Evolutionary conservation across 2,113 vertebrate species (phyloP), one percentile per base, ranked within the genome.

Genomic region (Paramisgurnus dabryanus): DNA sequence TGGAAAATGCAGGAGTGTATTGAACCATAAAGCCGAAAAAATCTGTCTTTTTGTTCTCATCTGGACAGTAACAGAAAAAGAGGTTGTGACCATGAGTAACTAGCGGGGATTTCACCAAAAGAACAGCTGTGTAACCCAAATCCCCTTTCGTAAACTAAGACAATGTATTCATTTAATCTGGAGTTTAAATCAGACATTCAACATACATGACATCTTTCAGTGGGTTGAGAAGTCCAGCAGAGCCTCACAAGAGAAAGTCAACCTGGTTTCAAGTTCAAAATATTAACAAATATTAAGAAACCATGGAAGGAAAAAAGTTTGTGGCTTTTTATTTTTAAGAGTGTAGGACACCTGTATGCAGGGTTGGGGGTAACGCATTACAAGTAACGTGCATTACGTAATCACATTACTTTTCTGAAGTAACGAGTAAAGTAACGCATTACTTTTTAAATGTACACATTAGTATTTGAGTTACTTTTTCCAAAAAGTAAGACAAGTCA

Each of bases 11-110:
- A 70, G 40, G 13, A 40, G n/a, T 63, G 58, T 63, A 57, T 60
- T 10, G 43, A 5, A 43, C 72, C 22, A 64, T 64, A 47, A 64
- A 63, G 58, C 74, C 41, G 43, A 63, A 15, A 68, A 60, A 78
- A 58, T 6, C 43, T 22, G 60, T 57, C 7, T 18, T 78, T 66
- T 50, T 67, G 41, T 45, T 43, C 53, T 65, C 47, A 53, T 73
- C 74, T 81, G 79, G 76, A 75, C 80, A 70, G 66, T 67, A 67
- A 69, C 76, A 75, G 45, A 57, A 22, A 80, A 70, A 75, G 34
- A 39, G 18, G 67, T 40, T 78, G 47, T 82, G 81, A 72, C 63
- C 53, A 43, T 77, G 80, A 69, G 64, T 53, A 72, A 74, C 67
- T 67, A 75, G 73, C 47, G 57, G 22, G 64, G 27, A n/a, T 73